phyloP scores from a whole-genome alignment of 1,140 invertebrate species.

The Drosophila parabipectinata region DNA sequence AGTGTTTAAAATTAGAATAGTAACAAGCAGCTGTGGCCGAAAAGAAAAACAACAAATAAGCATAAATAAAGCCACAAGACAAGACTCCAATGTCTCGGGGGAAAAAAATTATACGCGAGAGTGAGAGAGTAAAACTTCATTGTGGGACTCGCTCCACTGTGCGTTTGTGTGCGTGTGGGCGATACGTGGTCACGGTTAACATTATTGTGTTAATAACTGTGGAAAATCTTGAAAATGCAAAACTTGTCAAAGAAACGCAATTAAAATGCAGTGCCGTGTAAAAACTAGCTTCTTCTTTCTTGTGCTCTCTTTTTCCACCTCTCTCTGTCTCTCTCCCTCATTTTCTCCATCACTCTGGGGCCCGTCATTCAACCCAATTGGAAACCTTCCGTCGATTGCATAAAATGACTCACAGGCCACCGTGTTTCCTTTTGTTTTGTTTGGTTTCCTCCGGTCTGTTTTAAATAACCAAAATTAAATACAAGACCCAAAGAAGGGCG shows the following conservation, averaged over 20 bases:
- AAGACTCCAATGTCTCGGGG: conserved; percentile 49
- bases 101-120: conserved; percentile 66
- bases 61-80: conserved; percentile 66
- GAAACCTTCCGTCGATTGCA: conserved; percentile 60
- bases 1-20: conserved; percentile 23
- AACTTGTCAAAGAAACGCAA: conserved; percentile 68
- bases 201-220: conserved; percentile 62
- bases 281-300: conserved; percentile 28
- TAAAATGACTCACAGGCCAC: conserved; percentile 75
- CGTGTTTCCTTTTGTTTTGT: conserved; percentile 45
- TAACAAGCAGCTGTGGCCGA: conserved; percentile 51
- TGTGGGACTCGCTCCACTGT: conserved; percentile 29
- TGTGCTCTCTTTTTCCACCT: conserved; percentile 1
- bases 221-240: conserved; percentile 68
- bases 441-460: conserved; percentile 28
- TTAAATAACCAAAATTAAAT: conserved; percentile 37
- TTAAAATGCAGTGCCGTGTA: conserved; percentile 58
- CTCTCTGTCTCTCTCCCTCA: conserved; percentile 10
- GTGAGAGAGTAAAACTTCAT: conserved; percentile 68
- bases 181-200: conserved; percentile 68
- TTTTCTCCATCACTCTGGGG: conserved; percentile 21
- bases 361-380: conserved; percentile 71
- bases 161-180: conserved; percentile 27
- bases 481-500: conserved; percentile 1
- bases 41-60: conserved; percentile 49